Conservation (phyloP, 2,113 vertebrate genomes). For the Pteruthius melanotis region DNA sequence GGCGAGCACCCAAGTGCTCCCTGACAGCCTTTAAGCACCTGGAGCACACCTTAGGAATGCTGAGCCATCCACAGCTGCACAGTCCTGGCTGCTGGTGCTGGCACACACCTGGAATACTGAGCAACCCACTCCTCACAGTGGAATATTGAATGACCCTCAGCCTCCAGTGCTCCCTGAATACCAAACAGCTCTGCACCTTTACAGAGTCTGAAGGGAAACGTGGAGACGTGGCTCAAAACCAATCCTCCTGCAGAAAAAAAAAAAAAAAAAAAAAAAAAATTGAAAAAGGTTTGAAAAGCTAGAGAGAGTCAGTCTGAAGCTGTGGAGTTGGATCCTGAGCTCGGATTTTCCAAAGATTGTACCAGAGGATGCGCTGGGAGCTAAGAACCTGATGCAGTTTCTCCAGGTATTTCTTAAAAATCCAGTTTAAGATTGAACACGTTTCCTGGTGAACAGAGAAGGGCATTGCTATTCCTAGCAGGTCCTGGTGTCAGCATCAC, state of each 20-base stretch:
- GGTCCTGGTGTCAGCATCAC: neutral
- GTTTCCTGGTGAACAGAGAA: neutral
- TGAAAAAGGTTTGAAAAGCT: neutral
- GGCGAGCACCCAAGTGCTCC: neutral
- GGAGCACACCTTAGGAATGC: constrained; percentile 34
- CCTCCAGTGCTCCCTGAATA: constrained; percentile 31
- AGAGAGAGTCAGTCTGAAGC: neutral
- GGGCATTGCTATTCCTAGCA: neutral
- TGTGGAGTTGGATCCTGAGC: neutral
- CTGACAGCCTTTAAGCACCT: neutral
- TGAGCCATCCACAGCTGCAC: constrained; percentile 2
- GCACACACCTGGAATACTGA: constrained; percentile 13
- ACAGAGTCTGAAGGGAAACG: neutral
- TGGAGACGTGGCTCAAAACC: neutral
- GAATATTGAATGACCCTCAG: constrained; percentile 64
- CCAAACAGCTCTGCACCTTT: constrained; percentile 7
- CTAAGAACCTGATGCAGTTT: neutral
- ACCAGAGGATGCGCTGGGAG: neutral
- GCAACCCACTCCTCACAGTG: neutral
- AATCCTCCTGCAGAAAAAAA: neutral
- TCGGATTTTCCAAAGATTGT: neutral
- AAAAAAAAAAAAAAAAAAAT: neutral
- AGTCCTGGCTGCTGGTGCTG: neutral
- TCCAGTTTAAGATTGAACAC: neutral
- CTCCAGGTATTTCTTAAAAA: neutral